phyloP scores from a whole-genome alignment of 1,140 invertebrate species.

The Scaptomyza montana region DNA sequence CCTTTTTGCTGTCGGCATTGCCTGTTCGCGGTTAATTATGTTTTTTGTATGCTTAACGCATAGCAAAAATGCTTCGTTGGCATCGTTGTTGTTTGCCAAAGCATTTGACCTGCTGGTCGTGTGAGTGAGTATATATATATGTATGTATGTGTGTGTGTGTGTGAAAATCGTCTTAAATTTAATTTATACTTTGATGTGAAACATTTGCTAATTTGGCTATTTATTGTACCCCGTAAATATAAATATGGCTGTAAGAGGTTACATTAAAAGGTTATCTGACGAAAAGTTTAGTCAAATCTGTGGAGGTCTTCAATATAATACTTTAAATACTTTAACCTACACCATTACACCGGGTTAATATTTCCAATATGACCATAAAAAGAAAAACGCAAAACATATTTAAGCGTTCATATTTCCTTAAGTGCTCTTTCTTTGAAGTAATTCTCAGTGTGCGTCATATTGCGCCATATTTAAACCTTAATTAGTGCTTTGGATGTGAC shows the following conservation, averaged over 20 bases:
- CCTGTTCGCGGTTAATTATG: constrained; percentile 78
- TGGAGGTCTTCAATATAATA: no score
- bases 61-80: constrained; percentile 38
- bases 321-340: not conserved
- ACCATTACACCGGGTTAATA: not conserved
- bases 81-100: not conserved
- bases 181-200: constrained; percentile 80
- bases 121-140: not conserved
- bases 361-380: not conserved
- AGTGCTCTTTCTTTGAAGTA: not conserved
- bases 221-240: not conserved
- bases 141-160: not conserved
- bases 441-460: constrained; percentile 2
- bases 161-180: constrained; percentile 77
- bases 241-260: not conserved
- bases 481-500: constrained; percentile 39
- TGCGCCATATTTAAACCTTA: constrained; percentile 46
- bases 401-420: not conserved
- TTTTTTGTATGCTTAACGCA: constrained; percentile 71
- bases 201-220: constrained; percentile 69
- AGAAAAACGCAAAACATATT: not conserved
- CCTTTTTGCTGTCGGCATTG: constrained; percentile 22
- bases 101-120: not conserved
- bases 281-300: no score
- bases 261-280: no score